phyloP scores from a whole-genome alignment of 2,888 invertebrate species.

The Hoplodrina blanda region DNA sequence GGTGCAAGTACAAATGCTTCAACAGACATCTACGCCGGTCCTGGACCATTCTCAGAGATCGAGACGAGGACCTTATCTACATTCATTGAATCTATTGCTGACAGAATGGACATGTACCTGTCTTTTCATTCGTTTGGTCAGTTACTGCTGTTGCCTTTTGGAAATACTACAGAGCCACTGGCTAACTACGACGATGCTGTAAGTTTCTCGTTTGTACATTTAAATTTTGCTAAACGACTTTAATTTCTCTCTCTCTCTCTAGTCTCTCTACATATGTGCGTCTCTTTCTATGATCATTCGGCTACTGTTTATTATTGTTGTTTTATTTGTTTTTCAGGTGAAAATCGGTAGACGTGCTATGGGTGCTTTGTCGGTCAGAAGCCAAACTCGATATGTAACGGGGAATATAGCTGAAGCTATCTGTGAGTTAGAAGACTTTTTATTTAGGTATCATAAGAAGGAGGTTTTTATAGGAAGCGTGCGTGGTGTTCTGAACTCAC shows the following conservation, averaged over 20 bases:
- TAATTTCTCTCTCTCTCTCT: no score
- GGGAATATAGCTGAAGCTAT: slow-evolving; percentile 88
- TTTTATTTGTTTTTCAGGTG: slow-evolving; percentile 64
- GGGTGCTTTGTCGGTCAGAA: slow-evolving; percentile 81
- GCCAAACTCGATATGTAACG: slow-evolving; percentile 82
- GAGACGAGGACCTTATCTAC: slow-evolving; percentile 82
- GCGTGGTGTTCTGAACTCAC: no score
- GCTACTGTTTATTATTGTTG: neutral
- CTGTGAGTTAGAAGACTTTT: slow-evolving; percentile 78
- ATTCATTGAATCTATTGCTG: slow-evolving; percentile 68
- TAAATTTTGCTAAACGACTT: no score
- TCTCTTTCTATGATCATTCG: no score
- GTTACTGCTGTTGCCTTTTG: slow-evolving; percentile 92
- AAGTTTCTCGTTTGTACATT: slow-evolving; percentile 39
- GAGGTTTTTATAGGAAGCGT: no score
- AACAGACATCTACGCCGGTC: slow-evolving; percentile 87
- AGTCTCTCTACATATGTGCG: no score
- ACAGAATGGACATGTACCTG: slow-evolving; percentile 84
- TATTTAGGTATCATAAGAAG: no score
- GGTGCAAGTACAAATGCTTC: slow-evolving; percentile 83
- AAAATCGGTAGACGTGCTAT: slow-evolving; percentile 84
- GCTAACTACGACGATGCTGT: slow-evolving; percentile 77
- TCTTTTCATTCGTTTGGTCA: slow-evolving; percentile 94
- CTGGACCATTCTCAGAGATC: slow-evolving; percentile 89
- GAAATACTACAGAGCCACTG: slow-evolving; percentile 72